phyloP scores from a whole-genome alignment of 2,888 invertebrate species.

The Petrolisthes cinctipes region DNA sequence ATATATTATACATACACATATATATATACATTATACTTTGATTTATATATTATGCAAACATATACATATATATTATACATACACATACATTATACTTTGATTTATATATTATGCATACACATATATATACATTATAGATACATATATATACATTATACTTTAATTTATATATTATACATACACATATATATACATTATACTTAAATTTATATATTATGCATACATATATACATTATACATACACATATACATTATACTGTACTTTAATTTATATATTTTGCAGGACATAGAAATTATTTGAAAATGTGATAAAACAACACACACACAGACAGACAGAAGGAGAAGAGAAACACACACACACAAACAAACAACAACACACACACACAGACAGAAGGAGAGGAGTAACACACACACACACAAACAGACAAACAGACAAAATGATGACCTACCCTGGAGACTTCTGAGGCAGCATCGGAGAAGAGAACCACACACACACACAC shows the following conservation, averaged over 20 bases:
- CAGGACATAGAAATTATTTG: no score
- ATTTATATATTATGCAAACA: neutral
- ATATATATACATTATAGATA: neutral
- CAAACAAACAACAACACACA: neutral
- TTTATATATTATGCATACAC: neutral
- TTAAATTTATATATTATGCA: neutral
- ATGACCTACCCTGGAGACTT: slow-evolving; percentile 40
- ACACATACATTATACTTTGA: neutral
- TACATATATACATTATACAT: neutral
- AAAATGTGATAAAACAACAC: no score
- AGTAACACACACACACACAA: no score
- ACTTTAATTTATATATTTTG: neutral
- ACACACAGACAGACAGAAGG: neutral
- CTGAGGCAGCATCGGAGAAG: slow-evolving; percentile 77
- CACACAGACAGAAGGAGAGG: no score
- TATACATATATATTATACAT: neutral
- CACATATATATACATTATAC: neutral
- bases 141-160: neutral
- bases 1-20: neutral
- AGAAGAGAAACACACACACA: slow-evolving; percentile 12
- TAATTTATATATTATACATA: neutral
- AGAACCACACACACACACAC: slow-evolving; percentile 68
- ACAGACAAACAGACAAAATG: neutral
- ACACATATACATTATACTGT: neutral
- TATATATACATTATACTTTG: neutral